Evolutionary conservation across 2,888 invertebrate genomes (phyloP).

Genomic region (Barypeithes pellucidus): DNA sequence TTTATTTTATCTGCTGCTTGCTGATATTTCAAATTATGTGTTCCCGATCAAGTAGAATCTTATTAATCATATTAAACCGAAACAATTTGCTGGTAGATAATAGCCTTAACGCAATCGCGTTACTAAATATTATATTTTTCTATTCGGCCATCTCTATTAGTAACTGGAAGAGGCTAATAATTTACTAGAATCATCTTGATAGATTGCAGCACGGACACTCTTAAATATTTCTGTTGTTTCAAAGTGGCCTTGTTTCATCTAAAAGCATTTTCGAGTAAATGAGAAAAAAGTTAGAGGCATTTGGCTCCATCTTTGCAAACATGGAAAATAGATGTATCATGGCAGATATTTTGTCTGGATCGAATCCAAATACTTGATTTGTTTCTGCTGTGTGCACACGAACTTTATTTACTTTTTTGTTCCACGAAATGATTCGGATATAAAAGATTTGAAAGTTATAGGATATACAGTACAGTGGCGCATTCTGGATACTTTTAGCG

Average conservation of each 20-base stretch:
- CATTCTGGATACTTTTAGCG: no score
- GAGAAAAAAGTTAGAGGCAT: conserved; percentile 20
- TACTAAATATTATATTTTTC: conserved; percentile 18
- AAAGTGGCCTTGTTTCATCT: conserved; percentile 21
- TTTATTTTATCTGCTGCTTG: no score
- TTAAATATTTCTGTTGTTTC: conserved; percentile 23
- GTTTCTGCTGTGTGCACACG: conserved; percentile 14
- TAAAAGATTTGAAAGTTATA: not conserved
- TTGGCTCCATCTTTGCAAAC: conserved; percentile 26
- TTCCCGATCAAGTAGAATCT: no score
- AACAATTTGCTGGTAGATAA: not conserved
- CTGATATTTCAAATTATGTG: no score
- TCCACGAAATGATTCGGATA: not conserved
- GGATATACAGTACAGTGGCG: not conserved
- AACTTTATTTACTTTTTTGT: conserved; percentile 9
- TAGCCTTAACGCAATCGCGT: not conserved
- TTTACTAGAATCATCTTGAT: conserved; percentile 22
- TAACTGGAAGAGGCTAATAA: conserved; percentile 12
- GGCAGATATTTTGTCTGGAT: conserved; percentile 27
- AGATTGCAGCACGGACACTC: conserved; percentile 2
- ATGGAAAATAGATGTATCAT: conserved; percentile 24
- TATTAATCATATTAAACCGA: no score
- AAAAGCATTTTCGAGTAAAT: conserved; percentile 18
- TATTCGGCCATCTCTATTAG: conserved; percentile 6
- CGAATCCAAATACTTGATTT: conserved; percentile 12